Conservation (phyloP, 2,888 invertebrate genomes). For the Chirona hameri region DNA sequence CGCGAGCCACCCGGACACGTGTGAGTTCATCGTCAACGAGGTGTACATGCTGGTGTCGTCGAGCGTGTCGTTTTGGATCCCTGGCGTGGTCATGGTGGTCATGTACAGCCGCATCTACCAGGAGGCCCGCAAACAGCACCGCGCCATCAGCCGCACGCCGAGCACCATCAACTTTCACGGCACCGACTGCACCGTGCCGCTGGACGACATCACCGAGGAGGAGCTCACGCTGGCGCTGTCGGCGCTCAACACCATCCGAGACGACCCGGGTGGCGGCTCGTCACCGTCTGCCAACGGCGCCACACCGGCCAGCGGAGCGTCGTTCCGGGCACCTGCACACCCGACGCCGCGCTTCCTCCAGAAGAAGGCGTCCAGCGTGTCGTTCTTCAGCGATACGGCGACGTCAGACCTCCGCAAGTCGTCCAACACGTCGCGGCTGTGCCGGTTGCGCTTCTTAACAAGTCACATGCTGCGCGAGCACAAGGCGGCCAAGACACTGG, state of each 20-base stretch:
- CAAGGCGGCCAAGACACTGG: slow-evolving; percentile 90
- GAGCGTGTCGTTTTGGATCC: slow-evolving; percentile 40
- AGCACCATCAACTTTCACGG: neutral
- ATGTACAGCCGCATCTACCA: slow-evolving; percentile 64
- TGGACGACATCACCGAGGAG: slow-evolving; percentile 22
- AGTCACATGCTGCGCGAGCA: slow-evolving; percentile 57
- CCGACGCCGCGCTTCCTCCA: neutral
- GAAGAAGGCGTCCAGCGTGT: slow-evolving; percentile 1
- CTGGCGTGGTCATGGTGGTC: slow-evolving; percentile 39
- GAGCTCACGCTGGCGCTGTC: neutral
- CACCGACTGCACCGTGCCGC: neutral
- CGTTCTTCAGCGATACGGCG: neutral
- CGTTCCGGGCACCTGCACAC: neutral
- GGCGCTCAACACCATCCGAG: neutral
- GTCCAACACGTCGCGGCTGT: neutral
- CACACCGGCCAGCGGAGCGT: neutral
- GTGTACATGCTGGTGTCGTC: slow-evolving; percentile 39
- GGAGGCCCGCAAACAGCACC: slow-evolving; percentile 61
- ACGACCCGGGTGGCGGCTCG: neutral
- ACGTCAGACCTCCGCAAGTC: neutral
- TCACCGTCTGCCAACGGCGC: neutral
- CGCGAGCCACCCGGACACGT: slow-evolving; percentile 51
- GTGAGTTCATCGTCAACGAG: slow-evolving; percentile 38
- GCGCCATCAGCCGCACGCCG: slow-evolving; percentile 32
- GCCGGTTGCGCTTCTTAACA: neutral